Percentiles rank a stretch among this genome's conserved stretches.
Evolutionary conservation across 2,888 invertebrate genomes (phyloP).

Genomic region (Aricia artaxerxes): DNA sequence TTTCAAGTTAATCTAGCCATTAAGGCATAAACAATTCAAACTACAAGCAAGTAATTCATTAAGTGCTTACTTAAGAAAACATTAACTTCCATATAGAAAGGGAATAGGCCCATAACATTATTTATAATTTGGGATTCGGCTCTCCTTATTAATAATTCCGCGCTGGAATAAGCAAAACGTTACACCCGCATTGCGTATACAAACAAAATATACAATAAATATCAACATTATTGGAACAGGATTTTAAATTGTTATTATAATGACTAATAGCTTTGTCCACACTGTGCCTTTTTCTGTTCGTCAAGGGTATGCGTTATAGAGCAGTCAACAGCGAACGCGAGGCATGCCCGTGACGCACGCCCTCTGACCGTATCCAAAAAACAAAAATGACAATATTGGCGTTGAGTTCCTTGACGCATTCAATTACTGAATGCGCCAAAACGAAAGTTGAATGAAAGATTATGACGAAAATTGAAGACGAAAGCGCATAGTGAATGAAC

Average conservation of each 20-base stretch:
- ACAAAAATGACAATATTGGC: no score
- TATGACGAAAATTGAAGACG: no score
- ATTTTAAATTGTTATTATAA: background rate
- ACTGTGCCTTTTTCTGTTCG: no score
- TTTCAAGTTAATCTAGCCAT: background rate
- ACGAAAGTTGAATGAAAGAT: no score
- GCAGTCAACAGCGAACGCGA: no score
- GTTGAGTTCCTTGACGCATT: no score
- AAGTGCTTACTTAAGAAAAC: constrained; percentile 13
- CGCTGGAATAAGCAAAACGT: background rate
- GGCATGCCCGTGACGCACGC: no score
- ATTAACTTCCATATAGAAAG: constrained; percentile 14
- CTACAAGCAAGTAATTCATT: constrained; percentile 1
- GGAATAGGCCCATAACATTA: constrained; percentile 20
- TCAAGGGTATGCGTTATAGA: no score
- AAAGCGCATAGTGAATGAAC: no score
- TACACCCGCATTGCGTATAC: constrained; percentile 18
- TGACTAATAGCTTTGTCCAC: background rate
- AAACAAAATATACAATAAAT: constrained; percentile 15
- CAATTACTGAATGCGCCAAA: no score
- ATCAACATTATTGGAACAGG: background rate
- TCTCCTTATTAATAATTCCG: constrained; percentile 19
- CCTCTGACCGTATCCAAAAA: no score
- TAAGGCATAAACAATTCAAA: constrained; percentile 11
- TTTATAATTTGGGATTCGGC: constrained; percentile 17